A percentile compares a stretch with the other conserved stretches of the same genome.
Conservation (phyloP, 2,888 invertebrate species). For the Habrosyne pyritoides region DNA sequence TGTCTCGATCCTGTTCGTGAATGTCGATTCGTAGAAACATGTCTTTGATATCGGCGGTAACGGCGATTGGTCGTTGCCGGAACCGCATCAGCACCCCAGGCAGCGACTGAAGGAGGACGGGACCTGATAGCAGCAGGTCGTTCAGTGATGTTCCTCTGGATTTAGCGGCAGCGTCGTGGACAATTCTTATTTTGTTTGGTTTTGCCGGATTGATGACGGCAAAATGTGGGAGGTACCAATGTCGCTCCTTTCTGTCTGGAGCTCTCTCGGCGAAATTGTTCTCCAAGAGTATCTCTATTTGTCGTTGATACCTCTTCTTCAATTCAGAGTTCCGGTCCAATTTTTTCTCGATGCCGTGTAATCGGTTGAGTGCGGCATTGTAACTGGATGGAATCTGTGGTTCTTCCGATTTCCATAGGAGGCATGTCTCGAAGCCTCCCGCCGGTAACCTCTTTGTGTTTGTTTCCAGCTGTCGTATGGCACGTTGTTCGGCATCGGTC, state of each 20-base stretch:
- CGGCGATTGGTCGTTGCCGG: no score
- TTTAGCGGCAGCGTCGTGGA: neutral
- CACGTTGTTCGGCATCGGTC: conserved; percentile 10
- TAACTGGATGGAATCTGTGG: conserved; percentile 14
- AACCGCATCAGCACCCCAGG: neutral
- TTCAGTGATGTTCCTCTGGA: neutral
- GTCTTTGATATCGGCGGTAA: no score
- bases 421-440: conserved; percentile 16
- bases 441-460: conserved; percentile 6
- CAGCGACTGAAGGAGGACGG: neutral
- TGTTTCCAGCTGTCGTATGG: conserved; percentile 8
- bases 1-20: neutral
- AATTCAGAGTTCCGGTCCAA: conserved; percentile 9
- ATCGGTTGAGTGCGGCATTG: conserved; percentile 8
- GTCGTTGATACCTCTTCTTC: conserved; percentile 11
- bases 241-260: neutral
- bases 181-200: neutral
- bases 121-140: neutral
- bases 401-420: conserved; percentile 18
- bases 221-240: conserved; percentile 26
- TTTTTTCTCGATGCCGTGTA: conserved; percentile 13
- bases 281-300: conserved; percentile 11
- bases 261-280: conserved; percentile 20
- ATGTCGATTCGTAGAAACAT: neutral
- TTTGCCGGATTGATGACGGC: neutral